These are phyloP conservation scores for Labeo catla DNA, from an alignment of 2,113 vertebrate genomes.

Conservation along the genomic window DNA sequence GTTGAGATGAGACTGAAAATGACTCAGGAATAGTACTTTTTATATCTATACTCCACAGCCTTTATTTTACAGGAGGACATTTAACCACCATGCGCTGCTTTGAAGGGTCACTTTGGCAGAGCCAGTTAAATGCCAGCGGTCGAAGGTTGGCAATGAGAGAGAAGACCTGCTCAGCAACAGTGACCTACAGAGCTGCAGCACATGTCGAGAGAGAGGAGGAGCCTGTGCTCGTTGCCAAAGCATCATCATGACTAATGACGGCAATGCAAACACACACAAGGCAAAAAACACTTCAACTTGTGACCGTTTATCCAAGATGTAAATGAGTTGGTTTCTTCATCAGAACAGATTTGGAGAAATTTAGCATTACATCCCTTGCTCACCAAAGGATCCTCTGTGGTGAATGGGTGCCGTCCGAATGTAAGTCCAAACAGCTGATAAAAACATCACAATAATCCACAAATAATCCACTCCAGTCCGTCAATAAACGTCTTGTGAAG, in stretches of 20 bases:
- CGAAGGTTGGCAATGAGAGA: not conserved
- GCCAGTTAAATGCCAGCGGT: constrained; percentile 12
- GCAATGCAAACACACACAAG: not conserved
- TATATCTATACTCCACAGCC: not conserved
- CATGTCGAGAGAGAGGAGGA: constrained; percentile 16
- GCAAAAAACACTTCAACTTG: not conserved
- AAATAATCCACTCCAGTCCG: too few species aligned
- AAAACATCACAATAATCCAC: too few species aligned
- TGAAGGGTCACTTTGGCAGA: not conserved
- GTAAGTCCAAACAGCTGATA: too few species aligned
- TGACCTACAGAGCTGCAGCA: not conserved
- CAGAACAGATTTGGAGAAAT: not conserved
- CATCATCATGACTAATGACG: not conserved
- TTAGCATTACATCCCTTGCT: not conserved
- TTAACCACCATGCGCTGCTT: not conserved
- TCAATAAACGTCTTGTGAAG: too few species aligned
- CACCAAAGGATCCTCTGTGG: not conserved
- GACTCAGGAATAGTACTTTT: not conserved
- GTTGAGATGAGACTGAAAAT: not conserved
- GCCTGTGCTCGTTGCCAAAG: constrained; percentile 1
- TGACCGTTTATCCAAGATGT: not conserved
- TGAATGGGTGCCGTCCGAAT: not conserved
- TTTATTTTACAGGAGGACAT: not conserved
- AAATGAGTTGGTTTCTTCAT: too few species aligned
- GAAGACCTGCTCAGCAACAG: constrained; percentile 20